Evolutionary conservation across 1,140 invertebrate genomes (phyloP).

Genomic region (Trachymyrmex septentrionalis): DNA sequence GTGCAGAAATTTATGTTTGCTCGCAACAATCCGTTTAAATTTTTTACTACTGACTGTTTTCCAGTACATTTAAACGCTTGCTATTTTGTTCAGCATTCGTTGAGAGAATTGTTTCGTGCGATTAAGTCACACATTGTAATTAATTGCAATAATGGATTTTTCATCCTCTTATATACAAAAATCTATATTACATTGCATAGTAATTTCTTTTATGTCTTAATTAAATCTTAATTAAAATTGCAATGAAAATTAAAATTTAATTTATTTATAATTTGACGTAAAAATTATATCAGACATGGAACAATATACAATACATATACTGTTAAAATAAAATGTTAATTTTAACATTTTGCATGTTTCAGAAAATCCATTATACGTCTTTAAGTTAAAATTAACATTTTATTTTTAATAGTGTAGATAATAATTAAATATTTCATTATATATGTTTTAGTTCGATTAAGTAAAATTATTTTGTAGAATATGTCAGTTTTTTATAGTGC

Average conservation of each 20-base stretch:
- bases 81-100: background rate
- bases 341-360: no score
- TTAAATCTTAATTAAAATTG: conserved; percentile 15
- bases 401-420: no score
- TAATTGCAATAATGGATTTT: background rate
- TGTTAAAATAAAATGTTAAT: no score
- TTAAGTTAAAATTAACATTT: no score
- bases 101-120: background rate
- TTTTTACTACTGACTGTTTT: conserved; percentile 16
- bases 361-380: no score
- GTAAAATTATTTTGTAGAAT: background rate
- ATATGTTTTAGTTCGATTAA: background rate
- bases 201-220: background rate
- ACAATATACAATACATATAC: background rate
- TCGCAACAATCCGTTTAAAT: conserved; percentile 14
- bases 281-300: background rate
- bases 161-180: background rate
- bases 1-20: conserved; percentile 11
- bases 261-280: background rate
- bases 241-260: background rate
- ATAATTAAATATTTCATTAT: no score
- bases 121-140: background rate
- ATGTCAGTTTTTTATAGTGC: background rate
- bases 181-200: background rate
- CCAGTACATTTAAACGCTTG: background rate